Percentiles rank a stretch among this genome's conserved stretches.
These are phyloP conservation scores for Andrena fulva DNA, from an alignment of 2,888 invertebrate genomes.

Conservation along the genomic window DNA sequence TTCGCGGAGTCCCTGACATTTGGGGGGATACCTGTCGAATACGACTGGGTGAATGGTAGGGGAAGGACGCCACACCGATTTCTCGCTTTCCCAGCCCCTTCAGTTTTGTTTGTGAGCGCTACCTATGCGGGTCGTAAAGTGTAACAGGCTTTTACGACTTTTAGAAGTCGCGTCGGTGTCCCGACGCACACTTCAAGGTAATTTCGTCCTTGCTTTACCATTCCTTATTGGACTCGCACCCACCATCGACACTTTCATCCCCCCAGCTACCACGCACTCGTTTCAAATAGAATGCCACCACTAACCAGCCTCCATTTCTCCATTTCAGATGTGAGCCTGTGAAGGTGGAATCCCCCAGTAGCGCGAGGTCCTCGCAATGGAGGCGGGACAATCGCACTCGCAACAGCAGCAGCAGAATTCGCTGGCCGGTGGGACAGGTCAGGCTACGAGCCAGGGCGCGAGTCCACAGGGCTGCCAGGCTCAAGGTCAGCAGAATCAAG, in stretches of 20 bases:
- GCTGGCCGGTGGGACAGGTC: conserved; percentile 47
- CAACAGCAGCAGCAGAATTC: conserved; percentile 74
- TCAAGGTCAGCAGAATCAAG: conserved; percentile 72
- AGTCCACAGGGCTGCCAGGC: conserved; percentile 58
- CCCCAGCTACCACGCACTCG: background rate
- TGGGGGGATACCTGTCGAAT: too few relatives aligned
- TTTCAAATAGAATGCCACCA: background rate
- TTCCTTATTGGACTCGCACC: conserved; percentile 39
- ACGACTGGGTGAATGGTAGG: too few relatives aligned
- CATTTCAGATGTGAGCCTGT: conserved; percentile 81
- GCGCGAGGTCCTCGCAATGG: conserved; percentile 85
- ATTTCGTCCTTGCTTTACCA: conserved; percentile 58
- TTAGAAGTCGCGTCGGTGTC: conserved; percentile 53
- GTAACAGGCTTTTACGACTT: conserved; percentile 57
- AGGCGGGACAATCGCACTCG: conserved; percentile 86
- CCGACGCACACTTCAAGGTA: conserved; percentile 36
- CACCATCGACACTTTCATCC: background rate
- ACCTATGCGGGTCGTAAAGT: background rate
- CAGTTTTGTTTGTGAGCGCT: too few relatives aligned
- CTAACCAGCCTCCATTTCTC: background rate
- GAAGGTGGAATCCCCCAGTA: conserved; percentile 76
- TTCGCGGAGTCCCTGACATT: too few relatives aligned
- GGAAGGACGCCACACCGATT: too few relatives aligned
- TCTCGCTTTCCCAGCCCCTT: too few relatives aligned
- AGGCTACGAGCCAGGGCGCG: conserved; percentile 65